These are phyloP conservation scores for Trematomus bernacchii DNA, from an alignment of 2,797 vertebrate genomes.

Conservation along the genomic window DNA sequence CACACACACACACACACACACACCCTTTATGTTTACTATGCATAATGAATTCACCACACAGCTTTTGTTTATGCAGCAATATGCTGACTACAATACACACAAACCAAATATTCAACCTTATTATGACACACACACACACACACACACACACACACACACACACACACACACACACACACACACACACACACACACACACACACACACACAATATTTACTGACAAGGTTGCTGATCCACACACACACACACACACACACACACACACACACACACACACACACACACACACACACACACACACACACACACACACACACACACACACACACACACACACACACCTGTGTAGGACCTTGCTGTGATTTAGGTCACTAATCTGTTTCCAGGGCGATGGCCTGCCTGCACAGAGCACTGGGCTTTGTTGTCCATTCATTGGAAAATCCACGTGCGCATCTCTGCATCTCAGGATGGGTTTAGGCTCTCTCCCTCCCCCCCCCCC, in stretches of 20 bases:
- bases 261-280: not conserved
- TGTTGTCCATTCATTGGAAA: constrained; percentile 53
- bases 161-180: not conserved
- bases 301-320: too few species aligned
- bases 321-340: constrained; percentile 2
- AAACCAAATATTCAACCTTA: constrained; percentile 26
- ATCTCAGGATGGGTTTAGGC: constrained; percentile 12
- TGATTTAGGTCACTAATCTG: constrained; percentile 77
- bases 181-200: not conserved
- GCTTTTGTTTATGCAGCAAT: constrained; percentile 57
- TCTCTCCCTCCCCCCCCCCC: not conserved
- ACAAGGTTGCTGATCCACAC: too few species aligned
- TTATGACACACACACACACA: constrained; percentile 14
- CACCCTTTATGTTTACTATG: constrained; percentile 34
- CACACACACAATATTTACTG: too few species aligned
- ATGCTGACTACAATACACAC: constrained; percentile 29
- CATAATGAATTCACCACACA: constrained; percentile 43
- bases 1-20: constrained; percentile 16
- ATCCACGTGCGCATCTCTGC: constrained; percentile 47
- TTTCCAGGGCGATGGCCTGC: constrained; percentile 63
- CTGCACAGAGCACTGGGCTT: constrained; percentile 40
- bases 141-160: not conserved
- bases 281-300: not conserved
- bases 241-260: not conserved
- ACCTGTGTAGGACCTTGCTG: constrained; percentile 62